Evolutionary conservation across 2,888 invertebrate genomes (phyloP).

Genomic region (Proisotoma minuta): DNA sequence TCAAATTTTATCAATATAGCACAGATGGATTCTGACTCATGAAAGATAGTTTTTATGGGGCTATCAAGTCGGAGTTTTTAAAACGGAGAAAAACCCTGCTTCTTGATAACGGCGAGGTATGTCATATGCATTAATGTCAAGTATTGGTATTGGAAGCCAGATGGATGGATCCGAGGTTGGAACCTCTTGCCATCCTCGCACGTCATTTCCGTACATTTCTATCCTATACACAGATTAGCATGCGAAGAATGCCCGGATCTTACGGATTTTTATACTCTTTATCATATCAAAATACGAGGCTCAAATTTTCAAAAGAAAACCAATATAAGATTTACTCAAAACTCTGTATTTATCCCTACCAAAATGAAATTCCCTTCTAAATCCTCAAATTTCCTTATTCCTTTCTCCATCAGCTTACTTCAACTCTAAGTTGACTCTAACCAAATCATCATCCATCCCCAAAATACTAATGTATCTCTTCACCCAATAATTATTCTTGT

Average conservation of each 20-base stretch:
- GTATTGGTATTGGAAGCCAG: slow-evolving; percentile 39
- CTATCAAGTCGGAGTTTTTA: slow-evolving; percentile 46
- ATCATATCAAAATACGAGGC: slow-evolving; percentile 26
- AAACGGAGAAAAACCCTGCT: slow-evolving; percentile 22
- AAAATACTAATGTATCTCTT: too few relatives aligned
- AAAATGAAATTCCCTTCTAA: slow-evolving; percentile 32
- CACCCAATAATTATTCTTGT: too few relatives aligned
- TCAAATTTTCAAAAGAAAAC: slow-evolving; percentile 20
- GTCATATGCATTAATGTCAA: slow-evolving; percentile 47
- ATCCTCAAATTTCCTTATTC: background rate
- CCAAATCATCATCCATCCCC: too few relatives aligned
- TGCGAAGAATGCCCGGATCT: slow-evolving; percentile 32
- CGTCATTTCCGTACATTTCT: slow-evolving; percentile 26
- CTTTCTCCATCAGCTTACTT: background rate
- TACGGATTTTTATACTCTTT: slow-evolving; percentile 29
- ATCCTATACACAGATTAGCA: slow-evolving; percentile 27
- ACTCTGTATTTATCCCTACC: slow-evolving; percentile 36
- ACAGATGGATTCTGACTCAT: slow-evolving; percentile 48
- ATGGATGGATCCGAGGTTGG: slow-evolving; percentile 41
- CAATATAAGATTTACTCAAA: slow-evolving; percentile 36
- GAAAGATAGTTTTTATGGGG: slow-evolving; percentile 47
- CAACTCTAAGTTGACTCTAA: too few relatives aligned
- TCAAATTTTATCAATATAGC: slow-evolving; percentile 50
- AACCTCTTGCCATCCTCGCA: slow-evolving; percentile 27
- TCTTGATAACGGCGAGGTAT: slow-evolving; percentile 20